Base-by-base conservation (phyloP, 23 tunicate species). In the Corella eumyota region DNA sequence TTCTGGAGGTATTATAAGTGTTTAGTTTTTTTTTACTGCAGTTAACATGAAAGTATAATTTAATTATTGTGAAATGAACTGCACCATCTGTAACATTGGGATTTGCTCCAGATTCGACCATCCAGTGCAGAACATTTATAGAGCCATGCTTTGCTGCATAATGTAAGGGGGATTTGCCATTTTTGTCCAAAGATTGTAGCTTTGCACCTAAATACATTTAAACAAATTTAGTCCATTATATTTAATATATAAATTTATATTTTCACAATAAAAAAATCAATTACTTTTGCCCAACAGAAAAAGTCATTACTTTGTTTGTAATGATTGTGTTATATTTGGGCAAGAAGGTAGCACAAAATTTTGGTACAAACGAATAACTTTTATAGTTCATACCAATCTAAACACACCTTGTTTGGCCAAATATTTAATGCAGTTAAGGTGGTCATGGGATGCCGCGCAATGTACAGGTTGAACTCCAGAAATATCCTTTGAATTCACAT, bases 121-220 rank as follows among this genome's bases (percentile, higher is more conserved):
- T 38, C 82, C 82, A 75, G 25, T 75, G 82, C 27, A 75, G 46
- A 15, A 75, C 82, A 15, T 58, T 47, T 1, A 30, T 60, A 26
- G 72, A 59, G 35, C 82, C 82, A 37, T 66, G 58, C 25, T 75
- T 75, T 7, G 72, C 65, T 6, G 82, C 82, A 50, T 51, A 66
- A 30, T 75, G 82, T 23, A 66, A 30, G 13, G 72, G 65, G 2
- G 71, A 63, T 33, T 50, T 40, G 4, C 82, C 82, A 46, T 34
- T 37, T 25, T 50, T 30, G 31, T 75, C 82, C 4, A 75, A 24
- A 3, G 82, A 69, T 45, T 75, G 82, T 32, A 75, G 60, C 31
- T 75, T 75, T 56, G 82, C 82, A 30, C 78, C 78, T 72, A 35
- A 53, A 15, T n/a, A n/a, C n/a, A n/a, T n/a, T n/a, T n/a, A n/a